phyloP scores from a whole-genome alignment of 1,140 invertebrate genomes.

The Neodiprion fabricii region DNA sequence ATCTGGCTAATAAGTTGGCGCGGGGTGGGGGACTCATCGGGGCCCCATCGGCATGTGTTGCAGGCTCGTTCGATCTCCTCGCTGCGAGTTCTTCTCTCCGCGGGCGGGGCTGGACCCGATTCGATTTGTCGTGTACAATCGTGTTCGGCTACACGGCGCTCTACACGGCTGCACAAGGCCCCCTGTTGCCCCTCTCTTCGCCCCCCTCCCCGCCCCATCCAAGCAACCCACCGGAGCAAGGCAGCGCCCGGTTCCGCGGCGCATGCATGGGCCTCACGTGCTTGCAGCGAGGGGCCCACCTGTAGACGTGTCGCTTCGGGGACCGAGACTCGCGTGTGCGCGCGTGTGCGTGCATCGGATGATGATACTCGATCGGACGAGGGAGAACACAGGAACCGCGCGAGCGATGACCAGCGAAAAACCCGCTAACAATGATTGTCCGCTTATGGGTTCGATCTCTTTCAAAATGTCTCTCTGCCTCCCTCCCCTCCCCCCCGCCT shows the following conservation, averaged over 20 bases:
- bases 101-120: constrained; percentile 30
- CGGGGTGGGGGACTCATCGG: not conserved
- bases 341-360: not conserved
- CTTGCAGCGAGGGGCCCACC: too few species aligned
- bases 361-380: not conserved
- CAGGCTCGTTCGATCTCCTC: not conserved
- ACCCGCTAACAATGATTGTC: constrained; percentile 12
- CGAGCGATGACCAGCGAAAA: constrained; percentile 13
- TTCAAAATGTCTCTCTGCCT: constrained; percentile 22
- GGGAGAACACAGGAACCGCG: constrained; percentile 7
- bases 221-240: not conserved
- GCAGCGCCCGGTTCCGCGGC: too few species aligned
- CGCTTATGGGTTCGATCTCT: constrained; percentile 30
- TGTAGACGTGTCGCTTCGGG: not conserved
- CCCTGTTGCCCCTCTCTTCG: not conserved
- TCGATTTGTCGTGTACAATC: constrained; percentile 44
- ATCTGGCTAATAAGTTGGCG: constrained; percentile 20
- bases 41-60: not conserved
- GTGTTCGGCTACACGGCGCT: constrained; percentile 23
- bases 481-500: not conserved
- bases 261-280: too few species aligned
- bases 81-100: not conserved
- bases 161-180: constrained; percentile 3
- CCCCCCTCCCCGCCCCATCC: not conserved
- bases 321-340: not conserved